Conservation (phyloP, 1,140 invertebrate species). For the Cyclargus thomasi region DNA sequence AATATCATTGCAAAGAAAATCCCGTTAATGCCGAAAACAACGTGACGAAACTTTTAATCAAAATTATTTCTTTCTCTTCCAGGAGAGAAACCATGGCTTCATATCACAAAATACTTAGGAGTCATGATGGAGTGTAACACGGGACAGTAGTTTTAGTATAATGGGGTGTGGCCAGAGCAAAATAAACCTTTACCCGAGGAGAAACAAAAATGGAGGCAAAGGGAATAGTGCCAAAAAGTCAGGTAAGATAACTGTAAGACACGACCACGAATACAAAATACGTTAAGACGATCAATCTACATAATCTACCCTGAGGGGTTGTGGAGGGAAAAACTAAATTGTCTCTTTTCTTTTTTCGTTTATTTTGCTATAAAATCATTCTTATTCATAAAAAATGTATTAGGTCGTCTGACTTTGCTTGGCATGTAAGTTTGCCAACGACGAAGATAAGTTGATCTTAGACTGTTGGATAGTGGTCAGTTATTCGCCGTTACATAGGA, state of each 20-base stretch:
- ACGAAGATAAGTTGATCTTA: no score
- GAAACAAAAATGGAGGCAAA: slow-evolving; percentile 72
- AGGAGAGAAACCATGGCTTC: slow-evolving; percentile 26
- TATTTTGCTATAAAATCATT: no score
- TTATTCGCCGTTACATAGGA: no score
- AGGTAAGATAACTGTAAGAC: slow-evolving; percentile 44
- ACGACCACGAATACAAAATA: no score
- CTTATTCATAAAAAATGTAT: no score
- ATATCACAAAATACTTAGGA: slow-evolving; percentile 16
- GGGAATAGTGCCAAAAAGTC: slow-evolving; percentile 71
- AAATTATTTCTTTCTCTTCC: slow-evolving; percentile 26
- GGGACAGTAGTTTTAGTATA: slow-evolving; percentile 33
- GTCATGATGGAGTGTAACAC: background rate
- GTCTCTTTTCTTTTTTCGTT: no score
- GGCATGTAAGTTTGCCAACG: no score
- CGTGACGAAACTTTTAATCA: background rate
- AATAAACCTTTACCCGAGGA: slow-evolving; percentile 72
- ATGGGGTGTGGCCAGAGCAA: slow-evolving; percentile 76
- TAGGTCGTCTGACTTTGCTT: no score
- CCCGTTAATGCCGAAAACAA: background rate
- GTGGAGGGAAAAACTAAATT: no score
- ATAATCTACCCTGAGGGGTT: no score
- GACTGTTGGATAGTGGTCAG: no score
- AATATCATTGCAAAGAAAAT: background rate
- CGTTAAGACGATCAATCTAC: no score